These are phyloP conservation scores for Chironomus riparius DNA, from an alignment of 2,888 invertebrate genomes.

Conservation along the genomic window DNA sequence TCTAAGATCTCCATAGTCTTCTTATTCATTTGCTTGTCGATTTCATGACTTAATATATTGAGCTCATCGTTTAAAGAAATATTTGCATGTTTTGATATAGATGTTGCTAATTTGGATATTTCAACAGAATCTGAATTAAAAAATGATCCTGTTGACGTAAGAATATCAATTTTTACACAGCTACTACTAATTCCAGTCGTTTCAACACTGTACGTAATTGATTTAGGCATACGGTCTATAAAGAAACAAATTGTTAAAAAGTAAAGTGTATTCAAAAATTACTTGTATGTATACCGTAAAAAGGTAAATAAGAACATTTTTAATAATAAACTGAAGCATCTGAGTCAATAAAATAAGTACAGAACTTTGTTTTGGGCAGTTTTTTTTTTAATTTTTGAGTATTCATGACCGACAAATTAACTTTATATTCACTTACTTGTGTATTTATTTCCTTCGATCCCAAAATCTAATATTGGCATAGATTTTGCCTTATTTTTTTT, in stretches of 20 bases:
- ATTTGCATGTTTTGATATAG: background rate
- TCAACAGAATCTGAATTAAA: background rate
- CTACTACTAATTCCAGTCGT: background rate
- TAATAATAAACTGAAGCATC: background rate
- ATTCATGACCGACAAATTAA: no score
- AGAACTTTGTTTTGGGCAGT: no score
- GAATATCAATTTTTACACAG: constrained; percentile 21
- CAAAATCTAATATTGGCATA: constrained; percentile 1
- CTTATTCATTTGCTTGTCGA: constrained; percentile 13
- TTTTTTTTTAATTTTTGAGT: no score
- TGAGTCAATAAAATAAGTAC: no score
- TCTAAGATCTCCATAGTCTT: constrained; percentile 11
- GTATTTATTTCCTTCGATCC: background rate
- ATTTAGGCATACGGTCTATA: constrained; percentile 5
- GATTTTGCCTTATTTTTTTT: constrained; percentile 4
- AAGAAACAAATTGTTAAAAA: no score
- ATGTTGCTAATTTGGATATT: background rate
- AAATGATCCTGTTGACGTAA: background rate
- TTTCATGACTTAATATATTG: constrained; percentile 10
- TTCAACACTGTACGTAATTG: constrained; percentile 2
- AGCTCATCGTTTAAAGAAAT: constrained; percentile 7
- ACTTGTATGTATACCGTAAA: no score
- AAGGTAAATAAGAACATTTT: background rate
- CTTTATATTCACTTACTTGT: background rate
- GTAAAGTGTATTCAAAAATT: no score